Evolutionary conservation across 2,888 invertebrate species (phyloP), one percentile per base, ranked within the genome.

Genomic region (Callyntrura guangdongensis): DNA sequence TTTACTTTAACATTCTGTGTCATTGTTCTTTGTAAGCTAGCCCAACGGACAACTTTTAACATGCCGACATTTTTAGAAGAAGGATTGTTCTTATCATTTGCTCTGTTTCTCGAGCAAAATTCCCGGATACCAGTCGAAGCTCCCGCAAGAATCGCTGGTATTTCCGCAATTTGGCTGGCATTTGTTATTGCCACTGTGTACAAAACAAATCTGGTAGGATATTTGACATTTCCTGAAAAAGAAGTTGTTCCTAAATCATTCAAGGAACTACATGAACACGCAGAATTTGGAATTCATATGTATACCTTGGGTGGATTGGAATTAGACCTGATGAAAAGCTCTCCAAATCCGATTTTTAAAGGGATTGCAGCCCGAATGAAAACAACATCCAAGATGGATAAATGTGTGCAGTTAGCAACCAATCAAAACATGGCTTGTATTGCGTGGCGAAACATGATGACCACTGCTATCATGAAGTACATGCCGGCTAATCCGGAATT

Each of bases 61-160:
- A 27, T 9, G 9, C 56, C 77, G 0, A 9, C 14, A 5, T 88
- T 82, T 74, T 8, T 82, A 20, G 49, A 74, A 45, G 61, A 82
- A 53, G 56, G 89, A 0, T 12, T 92, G 3, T 36, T 85, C 20
- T 53, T 88, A 25, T 89, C 92, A 6, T 77, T 85, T 14, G 81
- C 56, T 0, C 20, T 92, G 2, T 53, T 85, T 12, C 20, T 91
- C 2, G 91, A 92, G 5, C 89, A 92, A 82, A 61, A 53, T 25
- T 12, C 74, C 0, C 45, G 67, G 9, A 36, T 64, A 11, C 20
- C 17, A 4, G 47, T 0, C 5, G 12, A 56, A 25, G 20, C 2
- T 0, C 6, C 59, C n/a, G 22, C 59, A 3, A 25, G 56, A n/a
- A 67, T 81, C 17, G 0, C 45, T 4, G 20, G 53, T 11, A 53